Evolutionary conservation across 2,797 vertebrate species (phyloP).

Genomic region (Anguilla anguilla): DNA sequence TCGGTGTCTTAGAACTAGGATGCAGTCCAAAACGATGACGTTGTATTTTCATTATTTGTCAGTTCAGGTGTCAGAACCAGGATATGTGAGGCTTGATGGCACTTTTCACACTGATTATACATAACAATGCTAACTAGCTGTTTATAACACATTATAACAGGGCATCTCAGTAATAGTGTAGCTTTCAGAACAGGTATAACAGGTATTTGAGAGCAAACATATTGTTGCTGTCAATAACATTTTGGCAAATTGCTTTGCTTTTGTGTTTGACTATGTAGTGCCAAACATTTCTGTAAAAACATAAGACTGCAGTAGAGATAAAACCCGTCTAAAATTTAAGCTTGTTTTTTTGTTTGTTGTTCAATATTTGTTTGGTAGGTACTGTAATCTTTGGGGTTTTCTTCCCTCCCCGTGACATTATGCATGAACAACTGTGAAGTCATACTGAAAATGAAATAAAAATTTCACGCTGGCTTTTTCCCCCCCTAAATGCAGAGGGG

Average conservation of each 20-base stretch:
- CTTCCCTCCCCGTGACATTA: not conserved
- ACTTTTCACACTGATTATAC: not conserved
- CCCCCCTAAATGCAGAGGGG: not conserved
- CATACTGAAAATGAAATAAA: not conserved
- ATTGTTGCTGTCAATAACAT: not conserved
- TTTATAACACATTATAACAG: not conserved
- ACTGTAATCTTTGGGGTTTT: not conserved
- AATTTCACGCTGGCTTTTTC: not conserved
- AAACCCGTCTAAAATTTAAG: not conserved
- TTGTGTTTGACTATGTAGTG: not conserved
- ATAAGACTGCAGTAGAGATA: not conserved
- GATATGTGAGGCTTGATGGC: not conserved
- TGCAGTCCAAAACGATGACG: not conserved
- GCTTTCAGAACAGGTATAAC: not conserved
- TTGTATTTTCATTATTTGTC: not conserved
- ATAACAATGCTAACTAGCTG: not conserved
- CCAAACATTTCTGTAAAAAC: not conserved
- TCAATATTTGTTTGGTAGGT: not conserved
- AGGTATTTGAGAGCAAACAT: not conserved
- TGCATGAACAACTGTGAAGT: not conserved
- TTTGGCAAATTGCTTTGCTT: not conserved
- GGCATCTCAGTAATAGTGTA: not conserved
- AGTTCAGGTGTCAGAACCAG: not conserved
- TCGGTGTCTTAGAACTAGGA: not conserved
- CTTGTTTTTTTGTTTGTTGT: not conserved